These are phyloP conservation scores for Pyralis farinalis DNA, from an alignment of 2,888 invertebrate genomes.

Conservation along the genomic window DNA sequence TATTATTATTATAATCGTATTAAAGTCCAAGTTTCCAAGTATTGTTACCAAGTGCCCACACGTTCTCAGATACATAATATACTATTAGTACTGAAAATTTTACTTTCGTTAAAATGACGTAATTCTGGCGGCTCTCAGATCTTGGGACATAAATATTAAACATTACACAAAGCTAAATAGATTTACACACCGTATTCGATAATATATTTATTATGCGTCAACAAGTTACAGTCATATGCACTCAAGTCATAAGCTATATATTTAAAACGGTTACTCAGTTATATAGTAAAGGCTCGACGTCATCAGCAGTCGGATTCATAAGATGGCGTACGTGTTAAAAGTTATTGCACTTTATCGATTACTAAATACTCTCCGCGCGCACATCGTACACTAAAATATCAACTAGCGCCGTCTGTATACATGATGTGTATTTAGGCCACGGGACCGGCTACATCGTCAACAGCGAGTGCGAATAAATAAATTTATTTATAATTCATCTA, in stretches of 20 bases:
- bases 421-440: conserved; percentile 29
- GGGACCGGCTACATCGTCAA: conserved; percentile 25
- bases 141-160: conserved; percentile 24
- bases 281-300: conserved; percentile 58
- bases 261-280: conserved; percentile 41
- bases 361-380: conserved; percentile 38
- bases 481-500: conserved; percentile 53
- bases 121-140: too few relatives aligned
- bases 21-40: too few relatives aligned
- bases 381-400: conserved; percentile 34
- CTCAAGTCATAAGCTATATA: conserved; percentile 53
- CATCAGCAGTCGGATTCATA: conserved; percentile 51
- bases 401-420: conserved; percentile 27
- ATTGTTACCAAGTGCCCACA: too few relatives aligned
- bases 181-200: conserved; percentile 39
- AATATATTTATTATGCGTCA: conserved; percentile 69
- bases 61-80: too few relatives aligned
- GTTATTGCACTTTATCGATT: conserved; percentile 64
- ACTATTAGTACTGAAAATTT: too few relatives aligned
- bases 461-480: conserved; percentile 65
- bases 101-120: too few relatives aligned
- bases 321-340: conserved; percentile 46
- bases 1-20: too few relatives aligned
- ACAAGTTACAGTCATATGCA: conserved; percentile 60
- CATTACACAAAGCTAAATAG: conserved; percentile 62